These are phyloP conservation scores for Stenolophus ochropezus DNA, from an alignment of 2,888 invertebrate species.

Conservation along the genomic window DNA sequence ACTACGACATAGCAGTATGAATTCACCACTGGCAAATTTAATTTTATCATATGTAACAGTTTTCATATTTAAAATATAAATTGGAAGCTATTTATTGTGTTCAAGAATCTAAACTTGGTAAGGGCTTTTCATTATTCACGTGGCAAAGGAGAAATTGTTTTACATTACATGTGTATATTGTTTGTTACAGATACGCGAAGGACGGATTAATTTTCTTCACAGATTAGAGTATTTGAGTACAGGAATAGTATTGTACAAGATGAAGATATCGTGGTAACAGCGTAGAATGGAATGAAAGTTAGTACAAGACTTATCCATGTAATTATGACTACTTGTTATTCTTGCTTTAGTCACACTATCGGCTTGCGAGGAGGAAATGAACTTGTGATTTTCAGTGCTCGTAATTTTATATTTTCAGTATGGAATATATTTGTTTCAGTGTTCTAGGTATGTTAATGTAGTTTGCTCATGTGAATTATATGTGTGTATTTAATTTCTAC, in stretches of 20 bases:
- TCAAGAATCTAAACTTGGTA: conserved; percentile 12
- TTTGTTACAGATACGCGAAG: conserved; percentile 40
- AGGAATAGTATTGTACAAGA: conserved; percentile 5
- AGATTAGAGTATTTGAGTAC: conserved; percentile 12
- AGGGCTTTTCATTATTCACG: conserved; percentile 8
- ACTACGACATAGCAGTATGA: not conserved
- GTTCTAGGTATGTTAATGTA: conserved; percentile 33
- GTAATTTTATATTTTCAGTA: conserved; percentile 28
- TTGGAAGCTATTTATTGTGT: conserved; percentile 6
- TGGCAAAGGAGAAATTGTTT: conserved; percentile 1
- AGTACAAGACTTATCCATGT: conserved; percentile 43
- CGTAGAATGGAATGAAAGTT: conserved; percentile 38
- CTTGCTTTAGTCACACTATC: conserved; percentile 36
- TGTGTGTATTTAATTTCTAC: conserved; percentile 7
- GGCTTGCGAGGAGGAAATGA: conserved; percentile 33
- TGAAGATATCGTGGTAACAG: conserved; percentile 26
- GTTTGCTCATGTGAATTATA: conserved; percentile 32
- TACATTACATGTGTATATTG: conserved; percentile 11
- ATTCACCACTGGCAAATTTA: not conserved
- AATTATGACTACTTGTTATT: conserved; percentile 31
- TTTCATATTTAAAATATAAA: not conserved
- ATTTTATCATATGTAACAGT: not conserved
- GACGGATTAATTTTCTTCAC: conserved; percentile 27
- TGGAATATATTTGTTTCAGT: conserved; percentile 28
- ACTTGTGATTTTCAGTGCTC: conserved; percentile 27